These are phyloP conservation scores for Xanthia togata DNA, from an alignment of 2,888 invertebrate genomes.

Conservation along the genomic window DNA sequence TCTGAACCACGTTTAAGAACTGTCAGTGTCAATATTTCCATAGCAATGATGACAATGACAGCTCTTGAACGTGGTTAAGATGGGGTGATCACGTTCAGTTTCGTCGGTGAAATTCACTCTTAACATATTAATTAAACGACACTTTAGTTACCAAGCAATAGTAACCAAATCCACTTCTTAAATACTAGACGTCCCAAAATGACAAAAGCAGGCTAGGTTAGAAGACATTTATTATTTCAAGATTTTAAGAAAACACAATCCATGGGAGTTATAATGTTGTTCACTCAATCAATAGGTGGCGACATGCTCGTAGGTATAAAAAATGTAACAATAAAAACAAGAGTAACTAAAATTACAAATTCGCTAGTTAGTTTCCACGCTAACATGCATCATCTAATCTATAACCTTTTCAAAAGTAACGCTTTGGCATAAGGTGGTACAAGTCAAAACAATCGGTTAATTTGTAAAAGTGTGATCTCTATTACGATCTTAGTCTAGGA, in stretches of 20 bases:
- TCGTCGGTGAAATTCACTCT: too few species aligned
- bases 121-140: not conserved
- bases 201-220: not conserved
- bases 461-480: not conserved
- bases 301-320: too few species aligned
- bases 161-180: not conserved
- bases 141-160: not conserved
- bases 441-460: not conserved
- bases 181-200: not conserved
- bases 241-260: not conserved
- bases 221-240: not conserved
- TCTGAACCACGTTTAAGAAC: too few species aligned
- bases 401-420: not conserved
- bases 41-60: too few species aligned
- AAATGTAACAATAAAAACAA: not conserved
- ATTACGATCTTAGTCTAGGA: not conserved
- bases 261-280: not conserved
- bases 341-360: not conserved
- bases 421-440: not conserved
- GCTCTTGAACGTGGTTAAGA: too few species aligned
- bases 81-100: too few species aligned
- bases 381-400: not conserved
- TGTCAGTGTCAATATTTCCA: too few species aligned
- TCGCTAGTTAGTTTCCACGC: too few species aligned
- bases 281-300: not conserved